phyloP scores from a whole-genome alignment of 2,888 invertebrate genomes.

The Cerastis rubricosa region DNA sequence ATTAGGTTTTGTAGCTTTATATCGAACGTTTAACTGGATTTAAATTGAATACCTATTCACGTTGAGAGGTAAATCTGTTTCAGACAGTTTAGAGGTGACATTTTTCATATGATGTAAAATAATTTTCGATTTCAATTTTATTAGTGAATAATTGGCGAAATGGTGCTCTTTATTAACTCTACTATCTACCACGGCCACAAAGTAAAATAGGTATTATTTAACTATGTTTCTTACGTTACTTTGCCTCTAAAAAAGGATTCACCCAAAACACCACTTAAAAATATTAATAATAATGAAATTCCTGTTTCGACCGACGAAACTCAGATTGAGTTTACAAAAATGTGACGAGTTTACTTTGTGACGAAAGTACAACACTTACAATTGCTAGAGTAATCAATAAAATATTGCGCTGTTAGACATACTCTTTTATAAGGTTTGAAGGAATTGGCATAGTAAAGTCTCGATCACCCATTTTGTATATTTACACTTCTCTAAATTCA shows the following conservation, averaged over 20 bases:
- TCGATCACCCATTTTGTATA: background rate
- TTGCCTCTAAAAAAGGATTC: too few species aligned
- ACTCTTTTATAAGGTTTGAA: background rate
- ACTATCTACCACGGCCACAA: background rate
- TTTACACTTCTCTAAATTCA: background rate
- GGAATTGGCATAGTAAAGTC: background rate
- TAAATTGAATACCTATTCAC: conserved; percentile 30
- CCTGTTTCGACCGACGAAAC: too few species aligned
- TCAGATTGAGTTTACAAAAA: too few species aligned
- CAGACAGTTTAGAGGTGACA: background rate
- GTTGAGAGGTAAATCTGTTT: conserved; percentile 16
- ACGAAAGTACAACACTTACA: too few species aligned
- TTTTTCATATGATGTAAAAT: background rate
- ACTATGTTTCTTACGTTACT: too few species aligned
- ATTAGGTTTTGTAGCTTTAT: conserved; percentile 27
- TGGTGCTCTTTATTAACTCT: background rate
- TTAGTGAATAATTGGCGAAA: background rate
- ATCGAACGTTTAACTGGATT: background rate
- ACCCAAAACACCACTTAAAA: too few species aligned
- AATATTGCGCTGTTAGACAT: background rate
- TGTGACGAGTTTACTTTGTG: too few species aligned
- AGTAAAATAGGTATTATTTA: too few species aligned
- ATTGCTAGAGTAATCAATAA: background rate
- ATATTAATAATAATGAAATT: too few species aligned
- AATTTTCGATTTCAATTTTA: background rate